Evolutionary conservation across 2,888 invertebrate species (phyloP), one percentile per base, ranked within the genome.

Genomic region (Epistrophella euchroma): DNA sequence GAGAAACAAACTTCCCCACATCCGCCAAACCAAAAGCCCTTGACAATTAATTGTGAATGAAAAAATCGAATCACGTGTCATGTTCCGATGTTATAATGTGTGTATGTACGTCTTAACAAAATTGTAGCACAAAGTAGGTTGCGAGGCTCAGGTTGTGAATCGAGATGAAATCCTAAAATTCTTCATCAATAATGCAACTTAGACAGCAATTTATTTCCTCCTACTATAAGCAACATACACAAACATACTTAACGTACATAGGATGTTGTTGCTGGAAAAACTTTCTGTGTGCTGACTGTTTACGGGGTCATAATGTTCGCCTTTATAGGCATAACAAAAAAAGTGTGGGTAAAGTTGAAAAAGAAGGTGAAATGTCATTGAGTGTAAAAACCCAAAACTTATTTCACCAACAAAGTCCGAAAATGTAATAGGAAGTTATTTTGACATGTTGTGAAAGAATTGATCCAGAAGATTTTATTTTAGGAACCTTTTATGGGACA

Each of bases 31-130:
- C 68, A 35, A 50, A 70, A 71, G 32, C 52, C 71, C 72, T 55
- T 66, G 68, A 68, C 80, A 76, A 76, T 80, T 85, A 76, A 85
- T 85, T 76, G 80, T 76, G 72, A 85, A 76, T 80, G 80, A 72
- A 55, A 72, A 74, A 73, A 85, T 76, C 72, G 55, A 85, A 85
- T 80, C 80, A 85, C 84, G 84, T 85, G 84, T 79, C 71, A 79
- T 75, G 76, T 80, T 37, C 55, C 68, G 43, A 50, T 76, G 76
- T 64, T 43, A 11, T 70, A 25, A 25, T 0, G 28, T 28, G 9
- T 32, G 9, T 1, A 32, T 32, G 9, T 28, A 43, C 56, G 50
- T 22, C 22, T 13, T 25, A 50, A 50, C 22, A 50, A 50, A 50
- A 83, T 22, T 43, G 45, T 2, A 35, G 11, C 15, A 22, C 50